Conservation (phyloP, 2,888 invertebrate genomes). For the Plebejus argus region DNA sequence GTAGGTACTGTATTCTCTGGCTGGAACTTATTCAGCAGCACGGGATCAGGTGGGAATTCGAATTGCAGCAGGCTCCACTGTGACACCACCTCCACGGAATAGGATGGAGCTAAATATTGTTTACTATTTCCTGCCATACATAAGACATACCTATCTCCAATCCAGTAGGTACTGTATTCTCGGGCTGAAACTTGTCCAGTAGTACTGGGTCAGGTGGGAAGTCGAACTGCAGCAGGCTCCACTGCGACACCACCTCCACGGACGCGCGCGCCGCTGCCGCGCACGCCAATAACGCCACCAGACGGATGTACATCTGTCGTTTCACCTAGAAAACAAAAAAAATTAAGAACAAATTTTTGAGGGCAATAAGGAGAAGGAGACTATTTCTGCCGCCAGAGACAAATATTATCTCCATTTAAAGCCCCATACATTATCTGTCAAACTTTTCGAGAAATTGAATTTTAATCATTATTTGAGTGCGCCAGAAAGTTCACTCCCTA, state of each 20-base stretch:
- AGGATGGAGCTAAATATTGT: too few relatives aligned
- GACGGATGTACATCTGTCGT: not conserved
- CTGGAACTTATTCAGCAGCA: slow-evolving; percentile 80
- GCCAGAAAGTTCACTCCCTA: too few relatives aligned
- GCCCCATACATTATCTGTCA: too few relatives aligned
- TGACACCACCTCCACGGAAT: slow-evolving; percentile 83
- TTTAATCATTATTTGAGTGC: too few relatives aligned
- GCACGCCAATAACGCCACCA: slow-evolving; percentile 51
- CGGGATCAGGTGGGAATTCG: slow-evolving; percentile 84
- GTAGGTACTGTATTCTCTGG: slow-evolving; percentile 89
- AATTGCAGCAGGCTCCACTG: slow-evolving; percentile 86
- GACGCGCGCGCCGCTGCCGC: slow-evolving; percentile 64
- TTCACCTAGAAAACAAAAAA: not conserved
- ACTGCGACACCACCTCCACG: slow-evolving; percentile 85
- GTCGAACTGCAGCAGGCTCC: slow-evolving; percentile 85
- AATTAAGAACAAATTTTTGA: not conserved
- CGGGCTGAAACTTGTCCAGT: slow-evolving; percentile 83
- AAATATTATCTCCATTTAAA: too few relatives aligned
- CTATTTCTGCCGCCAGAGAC: too few relatives aligned
- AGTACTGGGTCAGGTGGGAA: slow-evolving; percentile 82
- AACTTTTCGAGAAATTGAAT: too few relatives aligned
- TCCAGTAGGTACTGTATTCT: slow-evolving; percentile 89
- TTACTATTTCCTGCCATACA: too few relatives aligned
- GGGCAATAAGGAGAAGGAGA: too few relatives aligned
- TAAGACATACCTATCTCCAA: slow-evolving; percentile 80